Evolutionary conservation across 2,797 vertebrate genomes (phyloP).

Genomic region (Paramormyrops hopkinsi): DNA sequence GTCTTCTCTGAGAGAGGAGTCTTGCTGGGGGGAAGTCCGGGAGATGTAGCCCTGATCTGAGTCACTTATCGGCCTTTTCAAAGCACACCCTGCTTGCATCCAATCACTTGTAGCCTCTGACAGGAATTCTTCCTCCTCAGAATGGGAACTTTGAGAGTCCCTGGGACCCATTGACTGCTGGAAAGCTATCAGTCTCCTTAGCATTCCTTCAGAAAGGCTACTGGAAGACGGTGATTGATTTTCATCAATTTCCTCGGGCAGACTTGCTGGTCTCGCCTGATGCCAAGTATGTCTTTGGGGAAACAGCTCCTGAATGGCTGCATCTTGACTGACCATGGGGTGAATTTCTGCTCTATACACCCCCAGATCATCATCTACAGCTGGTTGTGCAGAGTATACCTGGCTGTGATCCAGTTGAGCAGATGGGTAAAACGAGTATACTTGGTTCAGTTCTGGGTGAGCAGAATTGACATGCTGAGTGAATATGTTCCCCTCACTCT

Average conservation of each 20-base stretch:
- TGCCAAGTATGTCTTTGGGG: not conserved
- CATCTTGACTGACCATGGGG: not conserved
- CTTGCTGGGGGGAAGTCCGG: conserved; percentile 55
- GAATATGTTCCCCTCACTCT: not conserved
- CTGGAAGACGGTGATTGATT: not conserved
- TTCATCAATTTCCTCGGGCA: not conserved
- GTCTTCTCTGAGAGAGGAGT: conserved; percentile 36
- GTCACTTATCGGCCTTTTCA: conserved; percentile 32
- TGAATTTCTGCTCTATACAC: not conserved
- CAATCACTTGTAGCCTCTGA: not conserved
- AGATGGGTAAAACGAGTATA: not conserved
- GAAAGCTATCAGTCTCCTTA: not conserved
- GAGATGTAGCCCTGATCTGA: conserved; percentile 70
- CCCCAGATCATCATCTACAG: not conserved
- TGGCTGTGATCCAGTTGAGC: not conserved
- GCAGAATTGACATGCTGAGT: not conserved
- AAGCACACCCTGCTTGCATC: not conserved
- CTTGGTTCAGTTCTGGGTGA: not conserved
- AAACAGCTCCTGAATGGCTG: not conserved
- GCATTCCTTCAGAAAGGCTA: not conserved
- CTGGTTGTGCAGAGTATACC: conserved; percentile 1
- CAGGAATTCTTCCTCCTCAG: not conserved
- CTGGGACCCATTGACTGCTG: not conserved
- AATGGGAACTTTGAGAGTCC: not conserved
- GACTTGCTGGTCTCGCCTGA: not conserved